Percentiles rank a stretch among this genome's conserved stretches.
Conservation (phyloP, 2,797 vertebrate genomes). For the Epinephelus awoara region DNA sequence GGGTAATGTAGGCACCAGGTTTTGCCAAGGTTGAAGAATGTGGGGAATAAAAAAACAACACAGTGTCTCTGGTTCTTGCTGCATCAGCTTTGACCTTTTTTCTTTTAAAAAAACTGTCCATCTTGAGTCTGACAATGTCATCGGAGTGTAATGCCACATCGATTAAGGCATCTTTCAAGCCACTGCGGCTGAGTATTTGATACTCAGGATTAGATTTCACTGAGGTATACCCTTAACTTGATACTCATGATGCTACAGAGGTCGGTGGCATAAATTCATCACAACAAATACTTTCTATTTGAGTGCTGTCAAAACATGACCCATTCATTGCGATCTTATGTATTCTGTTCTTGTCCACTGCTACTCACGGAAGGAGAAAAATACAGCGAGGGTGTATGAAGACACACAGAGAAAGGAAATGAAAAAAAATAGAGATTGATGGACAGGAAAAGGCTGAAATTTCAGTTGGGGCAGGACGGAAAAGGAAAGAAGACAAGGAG, state of each 20-base stretch:
- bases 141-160: not conserved
- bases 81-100: not conserved
- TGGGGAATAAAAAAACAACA: not conserved
- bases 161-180: not conserved
- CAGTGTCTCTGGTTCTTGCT: not conserved
- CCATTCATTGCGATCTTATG: conserved; percentile 38
- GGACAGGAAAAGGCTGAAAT: conserved; percentile 58
- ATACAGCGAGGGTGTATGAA: conserved; percentile 32
- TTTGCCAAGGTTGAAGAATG: not conserved
- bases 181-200: not conserved
- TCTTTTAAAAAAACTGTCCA: not conserved
- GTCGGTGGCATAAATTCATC: conserved; percentile 21
- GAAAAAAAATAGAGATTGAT: conserved; percentile 59
- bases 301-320: conserved; percentile 8
- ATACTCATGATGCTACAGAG: conserved; percentile 22
- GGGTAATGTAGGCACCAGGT: not conserved
- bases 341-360: conserved; percentile 41
- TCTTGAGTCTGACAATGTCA: too few species aligned
- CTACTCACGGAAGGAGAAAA: conserved; percentile 28
- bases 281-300: conserved; percentile 33
- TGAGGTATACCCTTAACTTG: conserved; percentile 11
- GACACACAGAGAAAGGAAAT: conserved; percentile 34
- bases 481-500: conserved; percentile 32
- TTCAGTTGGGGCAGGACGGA: conserved; percentile 46
- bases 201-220: not conserved